Percentiles rank a stretch among this genome's conserved stretches.
Evolutionary conservation across 2,797 vertebrate genomes (phyloP).

Genomic region (Anguilla pacifica): DNA sequence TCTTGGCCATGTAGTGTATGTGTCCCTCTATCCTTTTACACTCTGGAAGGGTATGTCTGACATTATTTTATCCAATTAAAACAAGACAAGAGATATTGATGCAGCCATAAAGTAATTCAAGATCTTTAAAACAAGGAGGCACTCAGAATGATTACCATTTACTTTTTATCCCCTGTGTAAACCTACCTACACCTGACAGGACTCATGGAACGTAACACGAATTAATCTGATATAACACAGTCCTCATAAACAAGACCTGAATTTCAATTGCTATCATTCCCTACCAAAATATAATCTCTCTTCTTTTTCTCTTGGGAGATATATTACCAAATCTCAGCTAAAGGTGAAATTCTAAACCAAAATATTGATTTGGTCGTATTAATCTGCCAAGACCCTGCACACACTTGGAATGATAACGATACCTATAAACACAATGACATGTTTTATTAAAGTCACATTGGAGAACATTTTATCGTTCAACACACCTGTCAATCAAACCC

Average conservation of each 20-base stretch:
- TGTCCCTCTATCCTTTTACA: background rate
- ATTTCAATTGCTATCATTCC: background rate
- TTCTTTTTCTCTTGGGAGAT: background rate
- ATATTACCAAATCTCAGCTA: background rate
- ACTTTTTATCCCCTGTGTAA: background rate
- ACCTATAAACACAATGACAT: background rate
- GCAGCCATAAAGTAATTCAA: background rate
- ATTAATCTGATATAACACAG: background rate
- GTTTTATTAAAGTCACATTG: background rate
- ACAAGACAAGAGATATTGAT: background rate
- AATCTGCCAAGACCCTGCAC: background rate
- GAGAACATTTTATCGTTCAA: background rate
- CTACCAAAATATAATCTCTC: background rate
- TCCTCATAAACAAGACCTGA: background rate
- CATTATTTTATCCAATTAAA: background rate
- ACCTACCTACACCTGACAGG: background rate
- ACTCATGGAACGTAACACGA: background rate
- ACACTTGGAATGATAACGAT: background rate
- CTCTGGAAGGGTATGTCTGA: background rate
- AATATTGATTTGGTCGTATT: constrained; percentile 13
- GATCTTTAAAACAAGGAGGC: background rate
- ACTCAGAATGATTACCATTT: background rate
- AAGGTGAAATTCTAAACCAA: constrained; percentile 4
- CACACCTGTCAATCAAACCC: background rate
- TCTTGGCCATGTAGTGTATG: background rate